Conservation (phyloP, 1,140 invertebrate species). For the Trachelipus rathkii region DNA sequence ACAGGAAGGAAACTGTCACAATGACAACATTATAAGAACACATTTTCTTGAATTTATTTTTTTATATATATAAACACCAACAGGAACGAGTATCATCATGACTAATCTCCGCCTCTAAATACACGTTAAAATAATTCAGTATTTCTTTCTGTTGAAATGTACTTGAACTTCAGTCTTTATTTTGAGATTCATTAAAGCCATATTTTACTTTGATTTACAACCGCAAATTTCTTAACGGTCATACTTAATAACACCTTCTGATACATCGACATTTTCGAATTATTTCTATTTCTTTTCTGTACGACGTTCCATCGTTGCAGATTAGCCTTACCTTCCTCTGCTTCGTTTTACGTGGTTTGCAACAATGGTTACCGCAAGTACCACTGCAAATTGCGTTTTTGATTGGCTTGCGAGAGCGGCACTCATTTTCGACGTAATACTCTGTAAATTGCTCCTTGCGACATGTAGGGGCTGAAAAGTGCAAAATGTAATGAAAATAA, state of each 20-base stretch:
- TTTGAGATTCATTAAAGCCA: not conserved
- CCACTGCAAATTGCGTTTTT: constrained; percentile 81
- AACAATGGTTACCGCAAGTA: constrained; percentile 66
- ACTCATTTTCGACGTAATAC: constrained; percentile 83
- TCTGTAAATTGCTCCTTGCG: constrained; percentile 84
- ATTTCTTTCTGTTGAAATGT: not conserved
- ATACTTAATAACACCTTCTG: constrained; percentile 38
- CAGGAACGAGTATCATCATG: not conserved
- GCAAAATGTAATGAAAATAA: no score
- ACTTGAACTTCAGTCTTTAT: not conserved
- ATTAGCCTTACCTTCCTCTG: constrained; percentile 86
- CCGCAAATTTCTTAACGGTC: not conserved
- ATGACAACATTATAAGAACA: not conserved
- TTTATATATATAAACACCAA: not conserved
- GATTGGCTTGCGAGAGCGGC: constrained; percentile 78
- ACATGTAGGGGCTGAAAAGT: constrained; percentile 65
- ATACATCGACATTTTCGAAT: constrained; percentile 75
- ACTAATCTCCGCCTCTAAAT: not conserved
- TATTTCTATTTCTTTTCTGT: constrained; percentile 92
- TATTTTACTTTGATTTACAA: not conserved
- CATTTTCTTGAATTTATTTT: not conserved
- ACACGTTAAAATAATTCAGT: no score
- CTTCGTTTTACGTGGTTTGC: constrained; percentile 82
- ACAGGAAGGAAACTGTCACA: not conserved
- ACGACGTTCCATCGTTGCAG: constrained; percentile 85